Evolutionary conservation across 2,888 invertebrate species (phyloP).

Genomic region (Spodoptera exigua): DNA sequence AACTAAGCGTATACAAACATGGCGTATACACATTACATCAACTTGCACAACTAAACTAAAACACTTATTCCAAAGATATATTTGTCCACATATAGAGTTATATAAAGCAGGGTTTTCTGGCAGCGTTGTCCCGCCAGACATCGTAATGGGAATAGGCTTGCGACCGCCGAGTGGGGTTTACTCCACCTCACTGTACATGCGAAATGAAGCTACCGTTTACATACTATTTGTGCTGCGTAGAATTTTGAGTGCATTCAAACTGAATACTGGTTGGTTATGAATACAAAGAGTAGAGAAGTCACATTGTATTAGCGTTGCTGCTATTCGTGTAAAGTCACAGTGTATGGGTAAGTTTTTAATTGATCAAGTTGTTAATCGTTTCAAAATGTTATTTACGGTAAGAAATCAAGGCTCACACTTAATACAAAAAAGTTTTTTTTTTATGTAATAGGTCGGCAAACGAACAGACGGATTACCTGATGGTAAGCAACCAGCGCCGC

Average conservation of each 20-base stretch:
- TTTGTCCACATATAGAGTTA: conserved; percentile 19
- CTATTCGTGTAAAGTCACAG: neutral
- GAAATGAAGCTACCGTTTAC: conserved; percentile 45
- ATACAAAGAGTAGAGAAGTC: conserved; percentile 1
- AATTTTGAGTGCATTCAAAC: conserved; percentile 17
- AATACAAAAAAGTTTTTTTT: too few species aligned
- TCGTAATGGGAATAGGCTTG: conserved; percentile 49
- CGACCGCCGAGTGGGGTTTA: conserved; percentile 36
- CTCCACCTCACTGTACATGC: conserved; percentile 42
- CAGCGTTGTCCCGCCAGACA: conserved; percentile 46
- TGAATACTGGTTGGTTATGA: conserved; percentile 7
- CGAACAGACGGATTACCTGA: too few species aligned
- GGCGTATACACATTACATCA: too few species aligned
- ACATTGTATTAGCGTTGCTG: neutral
- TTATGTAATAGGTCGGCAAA: too few species aligned
- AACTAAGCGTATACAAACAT: too few species aligned
- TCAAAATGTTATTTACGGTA: too few species aligned
- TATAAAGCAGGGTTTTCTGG: conserved; percentile 28
- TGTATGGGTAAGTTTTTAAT: too few species aligned
- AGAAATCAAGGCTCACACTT: too few species aligned
- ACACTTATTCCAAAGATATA: neutral
- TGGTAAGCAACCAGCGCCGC: too few species aligned
- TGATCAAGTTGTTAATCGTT: too few species aligned
- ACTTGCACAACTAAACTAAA: neutral
- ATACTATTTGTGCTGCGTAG: conserved; percentile 8